These are phyloP conservation scores for Mergus octosetaceus DNA, from an alignment of 2,797 vertebrate species.

Conservation along the genomic window DNA sequence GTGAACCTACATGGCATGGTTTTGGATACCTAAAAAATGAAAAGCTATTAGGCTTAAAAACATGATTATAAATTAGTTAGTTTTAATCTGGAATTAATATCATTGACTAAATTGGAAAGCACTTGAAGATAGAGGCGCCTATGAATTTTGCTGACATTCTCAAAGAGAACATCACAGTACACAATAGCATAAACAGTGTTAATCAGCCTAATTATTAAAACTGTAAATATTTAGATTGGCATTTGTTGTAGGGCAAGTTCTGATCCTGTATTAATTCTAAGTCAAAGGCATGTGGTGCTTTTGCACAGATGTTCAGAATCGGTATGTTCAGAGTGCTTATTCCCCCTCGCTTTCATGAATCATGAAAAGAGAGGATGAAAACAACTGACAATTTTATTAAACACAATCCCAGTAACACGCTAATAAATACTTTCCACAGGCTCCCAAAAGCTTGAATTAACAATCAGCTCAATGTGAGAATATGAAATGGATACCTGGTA, in stretches of 20 bases:
- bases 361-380: slow-evolving; percentile 20
- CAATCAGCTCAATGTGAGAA: background rate
- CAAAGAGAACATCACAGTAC: slow-evolving; percentile 20
- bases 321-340: background rate
- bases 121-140: slow-evolving; percentile 29
- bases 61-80: background rate
- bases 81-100: slow-evolving; percentile 32
- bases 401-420: background rate
- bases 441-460: slow-evolving; percentile 12
- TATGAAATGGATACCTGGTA: slow-evolving; percentile 4
- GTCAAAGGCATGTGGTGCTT: slow-evolving; percentile 1
- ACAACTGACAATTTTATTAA: slow-evolving; percentile 7
- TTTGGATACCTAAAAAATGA: background rate
- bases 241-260: background rate
- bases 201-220: slow-evolving; percentile 26
- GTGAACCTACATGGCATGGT: fast-evolving
- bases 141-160: background rate
- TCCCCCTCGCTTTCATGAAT: slow-evolving; percentile 19
- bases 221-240: slow-evolving; percentile 30
- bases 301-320: slow-evolving; percentile 29
- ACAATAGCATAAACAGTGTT: background rate
- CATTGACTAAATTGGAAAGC: slow-evolving; percentile 23
- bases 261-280: background rate
- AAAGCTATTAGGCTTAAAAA: background rate
- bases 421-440: background rate